Conservation (phyloP, 2,797 vertebrate genomes). For the Selene dorsalis region DNA sequence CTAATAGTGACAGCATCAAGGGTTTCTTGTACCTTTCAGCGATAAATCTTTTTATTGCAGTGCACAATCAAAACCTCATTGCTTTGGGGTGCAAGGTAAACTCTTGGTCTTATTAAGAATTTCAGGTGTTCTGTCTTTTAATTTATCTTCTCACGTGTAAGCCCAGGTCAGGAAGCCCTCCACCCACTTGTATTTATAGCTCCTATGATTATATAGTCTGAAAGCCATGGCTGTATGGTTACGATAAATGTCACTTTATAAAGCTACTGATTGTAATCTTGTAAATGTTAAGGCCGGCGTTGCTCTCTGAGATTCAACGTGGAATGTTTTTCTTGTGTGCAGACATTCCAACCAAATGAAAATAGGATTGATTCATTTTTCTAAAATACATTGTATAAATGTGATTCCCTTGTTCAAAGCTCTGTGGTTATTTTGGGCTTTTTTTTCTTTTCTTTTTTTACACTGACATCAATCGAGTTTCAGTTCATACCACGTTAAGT, state of each 20-base stretch:
- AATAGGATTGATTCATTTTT: slow-evolving; percentile 33
- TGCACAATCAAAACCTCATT: slow-evolving; percentile 72
- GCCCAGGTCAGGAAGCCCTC: slow-evolving; percentile 45
- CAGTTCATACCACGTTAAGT: not conserved
- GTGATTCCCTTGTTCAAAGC: slow-evolving; percentile 49
- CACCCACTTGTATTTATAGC: slow-evolving; percentile 59
- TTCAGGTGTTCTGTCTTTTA: slow-evolving; percentile 50
- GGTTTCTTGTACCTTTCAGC: slow-evolving; percentile 64
- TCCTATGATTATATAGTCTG: slow-evolving; percentile 56
- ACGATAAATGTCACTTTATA: slow-evolving; percentile 82
- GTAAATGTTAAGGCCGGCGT: slow-evolving; percentile 55
- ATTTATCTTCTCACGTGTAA: slow-evolving; percentile 51
- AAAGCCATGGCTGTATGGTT: slow-evolving; percentile 64
- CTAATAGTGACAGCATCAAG: slow-evolving; percentile 38
- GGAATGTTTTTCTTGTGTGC: slow-evolving; percentile 58
- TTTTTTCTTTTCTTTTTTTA: slow-evolving; percentile 5
- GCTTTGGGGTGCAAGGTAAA: slow-evolving; percentile 61
- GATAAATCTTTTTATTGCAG: slow-evolving; percentile 66
- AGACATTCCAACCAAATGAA: slow-evolving; percentile 74
- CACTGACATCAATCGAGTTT: slow-evolving; percentile 17
- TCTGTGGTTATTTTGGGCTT: slow-evolving; percentile 18
- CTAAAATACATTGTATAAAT: slow-evolving; percentile 29
- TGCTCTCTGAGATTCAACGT: slow-evolving; percentile 61
- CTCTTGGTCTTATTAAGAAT: slow-evolving; percentile 58
- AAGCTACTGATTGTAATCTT: slow-evolving; percentile 83